Evolutionary conservation across 2,113 vertebrate species (phyloP).

Genomic region (Rutilus rutilus): DNA sequence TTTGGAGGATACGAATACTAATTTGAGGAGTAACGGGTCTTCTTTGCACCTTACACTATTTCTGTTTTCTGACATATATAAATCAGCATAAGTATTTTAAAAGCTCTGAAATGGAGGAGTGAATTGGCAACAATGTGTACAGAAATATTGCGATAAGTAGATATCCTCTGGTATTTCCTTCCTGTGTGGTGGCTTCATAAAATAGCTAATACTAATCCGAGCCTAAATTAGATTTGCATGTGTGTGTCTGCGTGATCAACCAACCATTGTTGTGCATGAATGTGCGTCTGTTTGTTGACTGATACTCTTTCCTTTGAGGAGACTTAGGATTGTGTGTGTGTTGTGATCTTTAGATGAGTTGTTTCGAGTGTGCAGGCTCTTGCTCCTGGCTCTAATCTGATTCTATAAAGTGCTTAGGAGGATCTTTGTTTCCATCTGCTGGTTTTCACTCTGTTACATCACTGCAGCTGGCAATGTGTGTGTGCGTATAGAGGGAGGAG

Average conservation of each 20-base stretch:
- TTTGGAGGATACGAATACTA: background rate
- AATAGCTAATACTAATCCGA: constrained; percentile 9
- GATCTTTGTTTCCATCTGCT: constrained; percentile 70
- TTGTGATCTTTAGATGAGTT: constrained; percentile 38
- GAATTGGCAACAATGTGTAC: constrained; percentile 12
- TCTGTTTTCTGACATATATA: background rate
- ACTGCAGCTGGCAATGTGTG: constrained; percentile 53
- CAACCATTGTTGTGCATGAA: constrained; percentile 21
- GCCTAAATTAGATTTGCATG: constrained; percentile 20
- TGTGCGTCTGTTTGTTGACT: constrained; percentile 19
- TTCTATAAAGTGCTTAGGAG: constrained; percentile 71
- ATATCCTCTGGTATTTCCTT: constrained; percentile 29
- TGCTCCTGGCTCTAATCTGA: constrained; percentile 69
- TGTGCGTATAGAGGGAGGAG: constrained; percentile 24
- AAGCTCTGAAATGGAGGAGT: background rate
- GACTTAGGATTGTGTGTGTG: constrained; percentile 27
- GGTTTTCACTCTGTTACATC: constrained; percentile 73
- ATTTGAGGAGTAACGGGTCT: background rate
- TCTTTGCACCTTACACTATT: background rate
- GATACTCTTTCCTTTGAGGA: constrained; percentile 23
- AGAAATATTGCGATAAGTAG: constrained; percentile 2
- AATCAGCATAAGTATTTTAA: background rate
- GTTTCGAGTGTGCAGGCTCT: constrained; percentile 45
- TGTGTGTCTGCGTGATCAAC: constrained; percentile 1
- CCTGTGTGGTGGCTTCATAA: background rate